phyloP scores from a whole-genome alignment of 2,113 vertebrate species.

The Cephalopholis sonnerati region DNA sequence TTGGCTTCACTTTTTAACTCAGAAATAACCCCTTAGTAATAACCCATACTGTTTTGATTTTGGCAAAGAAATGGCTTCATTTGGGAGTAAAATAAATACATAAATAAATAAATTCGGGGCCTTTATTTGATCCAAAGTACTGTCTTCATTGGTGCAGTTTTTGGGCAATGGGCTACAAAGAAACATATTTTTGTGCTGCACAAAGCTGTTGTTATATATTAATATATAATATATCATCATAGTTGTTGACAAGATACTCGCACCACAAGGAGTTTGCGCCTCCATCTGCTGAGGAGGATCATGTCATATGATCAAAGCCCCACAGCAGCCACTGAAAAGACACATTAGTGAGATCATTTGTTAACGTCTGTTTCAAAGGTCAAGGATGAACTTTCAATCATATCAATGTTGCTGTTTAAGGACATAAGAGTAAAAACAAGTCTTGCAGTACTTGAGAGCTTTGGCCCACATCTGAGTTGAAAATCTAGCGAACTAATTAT shows the following conservation, averaged over 20 bases:
- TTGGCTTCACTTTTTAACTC: too few relatives aligned
- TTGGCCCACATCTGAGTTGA: neutral
- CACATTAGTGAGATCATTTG: neutral
- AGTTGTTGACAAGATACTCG: neutral
- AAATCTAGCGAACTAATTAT: conserved; percentile 12
- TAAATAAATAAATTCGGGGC: neutral
- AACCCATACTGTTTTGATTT: too few relatives aligned
- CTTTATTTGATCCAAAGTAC: neutral
- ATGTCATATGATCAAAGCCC: neutral
- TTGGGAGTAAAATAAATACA: too few relatives aligned
- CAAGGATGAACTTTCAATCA: neutral
- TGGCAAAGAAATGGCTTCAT: too few relatives aligned
- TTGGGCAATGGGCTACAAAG: neutral
- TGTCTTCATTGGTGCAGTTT: neutral
- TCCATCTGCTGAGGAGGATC: neutral
- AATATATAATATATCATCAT: neutral
- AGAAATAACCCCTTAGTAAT: too few relatives aligned
- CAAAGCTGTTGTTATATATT: neutral
- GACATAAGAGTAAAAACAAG: neutral
- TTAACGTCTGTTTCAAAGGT: neutral
- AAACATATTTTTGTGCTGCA: neutral
- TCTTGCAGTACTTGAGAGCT: neutral
- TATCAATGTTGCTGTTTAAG: neutral
- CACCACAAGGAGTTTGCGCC: neutral
- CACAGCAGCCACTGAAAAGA: neutral